Percentiles rank a stretch among this genome's conserved stretches.
Evolutionary conservation across 2,113 vertebrate genomes (phyloP).

Genomic region (Sebastes schlegelii): DNA sequence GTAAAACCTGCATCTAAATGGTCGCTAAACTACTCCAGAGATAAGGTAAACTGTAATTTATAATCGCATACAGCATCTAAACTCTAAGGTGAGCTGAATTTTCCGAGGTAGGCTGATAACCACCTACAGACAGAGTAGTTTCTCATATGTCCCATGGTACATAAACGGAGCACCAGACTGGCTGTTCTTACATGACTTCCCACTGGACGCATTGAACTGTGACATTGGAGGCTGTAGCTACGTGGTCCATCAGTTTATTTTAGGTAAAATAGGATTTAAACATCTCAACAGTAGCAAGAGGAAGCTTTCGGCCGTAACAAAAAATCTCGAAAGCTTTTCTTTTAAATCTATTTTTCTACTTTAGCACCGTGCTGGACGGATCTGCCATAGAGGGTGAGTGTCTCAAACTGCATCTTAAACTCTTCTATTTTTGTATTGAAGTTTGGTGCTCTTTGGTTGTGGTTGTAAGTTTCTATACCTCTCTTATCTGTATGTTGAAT

Average conservation of each 20-base stretch:
- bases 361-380: constrained; percentile 76
- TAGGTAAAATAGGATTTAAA: constrained; percentile 13
- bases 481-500: rapidly evolving
- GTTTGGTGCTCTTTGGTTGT: not conserved
- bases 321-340: not conserved
- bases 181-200: constrained; percentile 48
- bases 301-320: not conserved
- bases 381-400: constrained; percentile 80
- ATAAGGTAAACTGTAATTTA: not conserved
- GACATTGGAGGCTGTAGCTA: constrained; percentile 47
- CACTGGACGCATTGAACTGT: constrained; percentile 50
- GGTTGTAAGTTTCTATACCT: not conserved
- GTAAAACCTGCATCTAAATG: not conserved
- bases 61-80: not conserved
- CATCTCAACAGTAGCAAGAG: not conserved
- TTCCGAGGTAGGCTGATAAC: too few species aligned
- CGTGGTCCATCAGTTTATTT: constrained; percentile 29
- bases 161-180: constrained; percentile 50
- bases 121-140: not conserved
- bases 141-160: not conserved
- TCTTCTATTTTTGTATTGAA: not conserved
- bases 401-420: constrained; percentile 46
- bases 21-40: not conserved
- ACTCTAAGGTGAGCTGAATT: not conserved
- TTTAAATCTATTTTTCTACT: constrained; percentile 50